These are phyloP conservation scores for Gonatopus flavifemur DNA, from an alignment of 1,140 invertebrate genomes.

Conservation along the genomic window DNA sequence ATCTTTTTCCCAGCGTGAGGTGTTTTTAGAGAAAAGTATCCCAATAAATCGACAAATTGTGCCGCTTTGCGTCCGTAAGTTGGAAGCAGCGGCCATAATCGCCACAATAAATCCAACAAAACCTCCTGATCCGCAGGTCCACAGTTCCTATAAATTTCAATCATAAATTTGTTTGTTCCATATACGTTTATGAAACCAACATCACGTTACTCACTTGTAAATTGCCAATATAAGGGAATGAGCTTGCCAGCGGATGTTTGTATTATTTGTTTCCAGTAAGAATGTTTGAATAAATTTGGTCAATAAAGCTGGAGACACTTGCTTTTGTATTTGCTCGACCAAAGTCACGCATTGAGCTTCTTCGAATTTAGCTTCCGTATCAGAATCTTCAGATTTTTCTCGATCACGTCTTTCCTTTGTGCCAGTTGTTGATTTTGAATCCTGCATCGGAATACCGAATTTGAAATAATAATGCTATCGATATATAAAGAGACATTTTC, in stretches of 20 bases:
- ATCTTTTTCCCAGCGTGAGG: slow-evolving; percentile 64
- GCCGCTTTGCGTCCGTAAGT: slow-evolving; percentile 90
- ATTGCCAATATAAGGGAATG: slow-evolving; percentile 85
- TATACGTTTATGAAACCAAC: slow-evolving; percentile 11
- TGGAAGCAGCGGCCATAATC: slow-evolving; percentile 87
- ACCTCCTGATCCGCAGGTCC: slow-evolving; percentile 73
- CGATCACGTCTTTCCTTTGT: slow-evolving; percentile 61
- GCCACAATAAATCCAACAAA: slow-evolving; percentile 84
- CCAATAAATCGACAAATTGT: slow-evolving; percentile 94
- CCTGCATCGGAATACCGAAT: slow-evolving; percentile 42
- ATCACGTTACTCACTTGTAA: slow-evolving; percentile 67
- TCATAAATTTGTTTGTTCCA: not conserved
- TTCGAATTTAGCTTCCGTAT: slow-evolving; percentile 69
- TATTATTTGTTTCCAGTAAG: slow-evolving; percentile 90
- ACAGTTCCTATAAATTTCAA: slow-evolving; percentile 68
- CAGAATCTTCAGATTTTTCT: slow-evolving; percentile 71
- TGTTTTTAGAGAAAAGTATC: slow-evolving; percentile 88
- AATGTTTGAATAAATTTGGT: slow-evolving; percentile 87
- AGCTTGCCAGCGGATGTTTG: slow-evolving; percentile 92
- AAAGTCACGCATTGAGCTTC: slow-evolving; percentile 69
- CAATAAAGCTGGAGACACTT: slow-evolving; percentile 69
- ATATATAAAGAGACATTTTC: slow-evolving; percentile 8
- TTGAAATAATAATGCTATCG: no score
- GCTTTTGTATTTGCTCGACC: slow-evolving; percentile 72
- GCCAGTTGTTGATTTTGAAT: slow-evolving; percentile 45